Evolutionary conservation across 2,888 invertebrate species (phyloP).

Genomic region (Hybos culiciformis): DNA sequence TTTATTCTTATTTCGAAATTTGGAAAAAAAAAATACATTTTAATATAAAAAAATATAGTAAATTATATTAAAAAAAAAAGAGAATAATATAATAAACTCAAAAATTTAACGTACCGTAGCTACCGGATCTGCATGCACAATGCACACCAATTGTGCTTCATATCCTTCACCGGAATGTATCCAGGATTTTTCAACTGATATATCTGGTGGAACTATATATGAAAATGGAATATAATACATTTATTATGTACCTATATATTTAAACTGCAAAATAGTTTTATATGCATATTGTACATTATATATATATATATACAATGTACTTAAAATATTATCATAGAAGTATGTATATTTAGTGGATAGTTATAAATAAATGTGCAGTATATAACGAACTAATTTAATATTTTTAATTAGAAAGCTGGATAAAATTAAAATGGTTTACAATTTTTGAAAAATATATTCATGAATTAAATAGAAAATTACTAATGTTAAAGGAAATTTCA

Average conservation of each 20-base stretch:
- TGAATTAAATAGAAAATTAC: too few species aligned
- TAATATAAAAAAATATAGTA: not conserved
- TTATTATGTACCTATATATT: not conserved
- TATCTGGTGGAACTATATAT: constrained; percentile 51
- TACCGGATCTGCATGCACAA: constrained; percentile 53
- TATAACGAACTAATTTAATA: too few species aligned
- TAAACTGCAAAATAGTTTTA: not conserved
- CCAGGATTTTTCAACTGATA: constrained; percentile 54
- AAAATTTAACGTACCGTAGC: constrained; percentile 43
- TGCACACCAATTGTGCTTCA: constrained; percentile 51
- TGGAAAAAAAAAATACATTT: too few species aligned
- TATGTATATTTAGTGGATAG: too few species aligned
- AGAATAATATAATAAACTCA: constrained; percentile 11
- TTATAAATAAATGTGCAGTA: too few species aligned
- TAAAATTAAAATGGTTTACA: too few species aligned
- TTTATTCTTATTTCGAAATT: too few species aligned
- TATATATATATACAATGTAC: not conserved
- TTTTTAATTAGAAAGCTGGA: too few species aligned
- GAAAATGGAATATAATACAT: constrained; percentile 8
- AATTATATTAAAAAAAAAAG: too few species aligned
- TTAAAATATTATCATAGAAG: not conserved
- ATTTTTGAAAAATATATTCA: too few species aligned
- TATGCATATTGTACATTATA: not conserved
- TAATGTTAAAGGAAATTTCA: too few species aligned
- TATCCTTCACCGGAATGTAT: constrained; percentile 57